phyloP scores from a whole-genome alignment of 2,888 invertebrate species.

The Maniola hyperantus region DNA sequence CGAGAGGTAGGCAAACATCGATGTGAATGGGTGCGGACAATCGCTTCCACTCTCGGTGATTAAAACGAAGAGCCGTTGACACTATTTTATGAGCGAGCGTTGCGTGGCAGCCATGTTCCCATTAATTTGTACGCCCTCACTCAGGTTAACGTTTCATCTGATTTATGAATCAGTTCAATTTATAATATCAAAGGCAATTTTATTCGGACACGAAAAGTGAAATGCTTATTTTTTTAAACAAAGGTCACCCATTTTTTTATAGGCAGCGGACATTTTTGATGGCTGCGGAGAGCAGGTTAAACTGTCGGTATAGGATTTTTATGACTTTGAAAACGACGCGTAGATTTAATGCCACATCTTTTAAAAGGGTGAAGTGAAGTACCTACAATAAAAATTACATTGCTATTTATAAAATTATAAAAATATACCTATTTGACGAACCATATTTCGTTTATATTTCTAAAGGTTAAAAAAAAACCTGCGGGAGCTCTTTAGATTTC shows the following conservation, averaged over 20 bases:
- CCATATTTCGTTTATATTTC: no score
- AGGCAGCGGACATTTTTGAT: neutral
- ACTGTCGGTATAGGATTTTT: neutral
- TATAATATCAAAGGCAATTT: slow-evolving; percentile 28
- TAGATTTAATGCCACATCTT: neutral
- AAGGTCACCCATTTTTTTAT: slow-evolving; percentile 1
- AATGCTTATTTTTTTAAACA: slow-evolving; percentile 16
- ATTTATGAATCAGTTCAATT: slow-evolving; percentile 40
- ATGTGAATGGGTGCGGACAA: slow-evolving; percentile 70
- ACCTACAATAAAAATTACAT: neutral
- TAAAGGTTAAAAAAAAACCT: no score
- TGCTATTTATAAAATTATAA: neutral
- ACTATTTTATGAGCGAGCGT: slow-evolving; percentile 73
- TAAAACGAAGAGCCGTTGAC: slow-evolving; percentile 79
- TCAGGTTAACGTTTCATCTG: slow-evolving; percentile 42
- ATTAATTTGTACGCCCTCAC: slow-evolving; percentile 63
- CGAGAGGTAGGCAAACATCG: slow-evolving; percentile 74
- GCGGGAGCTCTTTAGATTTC: no score
- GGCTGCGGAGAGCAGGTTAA: neutral
- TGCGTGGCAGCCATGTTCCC: slow-evolving; percentile 57
- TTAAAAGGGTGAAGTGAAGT: neutral
- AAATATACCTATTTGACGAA: neutral
- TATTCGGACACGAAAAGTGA: slow-evolving; percentile 19
- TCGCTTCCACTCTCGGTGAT: slow-evolving; percentile 78
- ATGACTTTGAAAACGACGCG: neutral